Evolutionary conservation across 2,888 invertebrate genomes (phyloP).

Genomic region (Brachypalpus laphriformis): DNA sequence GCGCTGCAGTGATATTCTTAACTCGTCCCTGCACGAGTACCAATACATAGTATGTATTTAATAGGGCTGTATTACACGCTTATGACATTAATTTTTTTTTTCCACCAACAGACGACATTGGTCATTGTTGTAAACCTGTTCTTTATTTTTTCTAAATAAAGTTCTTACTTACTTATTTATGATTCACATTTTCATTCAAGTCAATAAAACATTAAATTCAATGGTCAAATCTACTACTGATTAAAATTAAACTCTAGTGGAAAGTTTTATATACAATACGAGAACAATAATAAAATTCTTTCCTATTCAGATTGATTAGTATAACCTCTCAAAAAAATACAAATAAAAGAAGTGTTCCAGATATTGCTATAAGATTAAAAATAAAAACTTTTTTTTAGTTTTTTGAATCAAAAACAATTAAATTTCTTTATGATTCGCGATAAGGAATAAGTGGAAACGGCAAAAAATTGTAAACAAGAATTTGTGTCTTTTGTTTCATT

Average conservation of each 20-base stretch:
- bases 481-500: conserved; percentile 2
- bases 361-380: background rate
- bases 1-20: too few relatives aligned
- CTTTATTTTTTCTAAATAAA: too few relatives aligned
- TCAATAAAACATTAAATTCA: background rate
- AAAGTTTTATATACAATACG: conserved; percentile 11
- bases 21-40: too few relatives aligned
- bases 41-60: too few relatives aligned
- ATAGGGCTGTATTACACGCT: too few relatives aligned
- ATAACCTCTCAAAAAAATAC: background rate
- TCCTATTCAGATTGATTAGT: background rate
- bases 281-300: too few relatives aligned
- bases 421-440: conserved; percentile 12
- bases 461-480: conserved; percentile 33
- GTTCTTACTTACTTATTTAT: too few relatives aligned
- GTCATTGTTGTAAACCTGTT: too few relatives aligned
- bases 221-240: background rate
- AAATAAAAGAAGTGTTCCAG: background rate
- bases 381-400: background rate
- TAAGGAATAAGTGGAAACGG: background rate
- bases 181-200: too few relatives aligned
- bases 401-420: conserved; percentile 7
- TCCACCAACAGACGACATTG: too few relatives aligned
- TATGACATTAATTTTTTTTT: too few relatives aligned
- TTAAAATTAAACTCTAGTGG: background rate